Evolutionary conservation across 2,113 vertebrate genomes (phyloP).

Genomic region (Spilogale gracilis): DNA sequence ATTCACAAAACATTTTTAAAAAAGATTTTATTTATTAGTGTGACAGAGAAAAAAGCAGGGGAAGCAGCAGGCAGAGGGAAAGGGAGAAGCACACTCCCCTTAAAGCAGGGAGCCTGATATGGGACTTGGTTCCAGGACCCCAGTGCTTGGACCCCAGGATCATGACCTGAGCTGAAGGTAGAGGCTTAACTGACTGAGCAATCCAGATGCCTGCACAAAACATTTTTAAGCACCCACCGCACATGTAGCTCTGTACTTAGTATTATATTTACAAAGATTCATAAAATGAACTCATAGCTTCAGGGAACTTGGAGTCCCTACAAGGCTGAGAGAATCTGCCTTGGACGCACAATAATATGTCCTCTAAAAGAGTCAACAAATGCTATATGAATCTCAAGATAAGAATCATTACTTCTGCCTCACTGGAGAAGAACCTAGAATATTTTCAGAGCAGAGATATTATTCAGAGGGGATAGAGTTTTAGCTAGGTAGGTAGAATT

Average conservation of each 20-base stretch:
- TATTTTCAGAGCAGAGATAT: background rate
- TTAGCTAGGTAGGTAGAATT: background rate
- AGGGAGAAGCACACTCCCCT: background rate
- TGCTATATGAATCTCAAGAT: background rate
- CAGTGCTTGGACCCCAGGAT: background rate
- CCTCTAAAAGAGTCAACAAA: background rate
- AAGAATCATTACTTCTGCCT: background rate
- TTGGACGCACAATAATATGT: background rate
- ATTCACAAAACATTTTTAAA: background rate
- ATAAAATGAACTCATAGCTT: background rate
- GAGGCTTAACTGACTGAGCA: background rate
- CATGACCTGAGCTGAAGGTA: background rate
- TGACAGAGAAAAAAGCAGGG: background rate
- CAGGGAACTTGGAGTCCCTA: background rate
- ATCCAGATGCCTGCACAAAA: background rate
- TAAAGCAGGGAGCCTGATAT: too few species aligned
- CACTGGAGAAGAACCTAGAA: background rate
- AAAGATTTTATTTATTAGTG: background rate
- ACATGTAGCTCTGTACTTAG: background rate
- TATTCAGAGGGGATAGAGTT: background rate
- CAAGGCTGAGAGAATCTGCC: background rate
- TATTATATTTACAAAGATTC: conserved; percentile 15
- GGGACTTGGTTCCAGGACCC: background rate
- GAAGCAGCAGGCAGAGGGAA: background rate
- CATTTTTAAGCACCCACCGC: background rate